Evolutionary conservation across 2,888 invertebrate species (phyloP).

Genomic region (Scaptomyza caliginosa): DNA sequence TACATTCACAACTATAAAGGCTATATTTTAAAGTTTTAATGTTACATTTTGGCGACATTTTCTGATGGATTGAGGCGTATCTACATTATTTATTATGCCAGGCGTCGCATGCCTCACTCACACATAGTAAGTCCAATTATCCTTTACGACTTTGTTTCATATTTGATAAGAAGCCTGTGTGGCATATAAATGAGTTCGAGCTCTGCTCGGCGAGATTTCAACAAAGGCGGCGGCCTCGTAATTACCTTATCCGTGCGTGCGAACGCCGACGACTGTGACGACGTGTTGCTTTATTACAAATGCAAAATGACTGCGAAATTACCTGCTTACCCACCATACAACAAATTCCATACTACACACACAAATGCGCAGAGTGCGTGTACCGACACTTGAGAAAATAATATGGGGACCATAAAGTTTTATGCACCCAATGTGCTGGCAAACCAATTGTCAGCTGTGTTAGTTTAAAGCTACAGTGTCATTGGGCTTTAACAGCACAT

Average conservation of each 20-base stretch:
- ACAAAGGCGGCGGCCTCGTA: slow-evolving; percentile 53
- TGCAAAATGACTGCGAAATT: slow-evolving; percentile 80
- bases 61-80: slow-evolving; percentile 51
- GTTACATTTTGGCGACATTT: slow-evolving; percentile 16
- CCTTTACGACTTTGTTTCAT: slow-evolving; percentile 80
- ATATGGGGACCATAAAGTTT: slow-evolving; percentile 61
- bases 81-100: slow-evolving; percentile 64
- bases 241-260: slow-evolving; percentile 63
- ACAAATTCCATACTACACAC: not conserved
- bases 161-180: slow-evolving; percentile 77
- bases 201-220: slow-evolving; percentile 39
- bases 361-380: slow-evolving; percentile 41
- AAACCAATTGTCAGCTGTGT: slow-evolving; percentile 65
- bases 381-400: slow-evolving; percentile 63
- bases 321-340: slow-evolving; percentile 40
- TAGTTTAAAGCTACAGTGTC: slow-evolving; percentile 44
- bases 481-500: slow-evolving; percentile 29
- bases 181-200: slow-evolving; percentile 71
- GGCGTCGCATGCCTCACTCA: slow-evolving; percentile 29
- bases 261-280: slow-evolving; percentile 51
- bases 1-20: not conserved
- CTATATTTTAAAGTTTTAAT: slow-evolving; percentile 6
- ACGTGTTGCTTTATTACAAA: slow-evolving; percentile 79
- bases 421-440: slow-evolving; percentile 65
- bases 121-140: slow-evolving; percentile 74